These are phyloP conservation scores for Drosophila willistoni DNA, from an alignment of 1,140 invertebrate species.

Conservation along the genomic window DNA sequence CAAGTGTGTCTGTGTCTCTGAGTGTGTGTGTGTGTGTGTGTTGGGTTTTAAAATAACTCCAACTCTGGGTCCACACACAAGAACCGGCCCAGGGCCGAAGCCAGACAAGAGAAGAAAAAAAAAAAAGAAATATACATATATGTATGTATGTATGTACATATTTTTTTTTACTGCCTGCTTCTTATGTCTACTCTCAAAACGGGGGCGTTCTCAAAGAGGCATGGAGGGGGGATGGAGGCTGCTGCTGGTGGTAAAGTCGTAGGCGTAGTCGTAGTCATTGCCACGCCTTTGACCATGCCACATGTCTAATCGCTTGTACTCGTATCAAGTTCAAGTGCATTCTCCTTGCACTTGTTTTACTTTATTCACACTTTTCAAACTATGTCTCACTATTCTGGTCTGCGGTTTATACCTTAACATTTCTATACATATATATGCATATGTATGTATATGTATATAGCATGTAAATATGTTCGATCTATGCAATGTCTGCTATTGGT, in stretches of 20 bases:
- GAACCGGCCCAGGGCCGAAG: conserved; percentile 67
- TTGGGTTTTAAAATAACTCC: conserved; percentile 65
- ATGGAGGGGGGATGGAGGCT: background rate
- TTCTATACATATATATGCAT: background rate
- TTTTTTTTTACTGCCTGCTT: conserved; percentile 20
- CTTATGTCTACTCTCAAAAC: conserved; percentile 16
- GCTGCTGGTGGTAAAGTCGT: background rate
- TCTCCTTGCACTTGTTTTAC: conserved; percentile 45
- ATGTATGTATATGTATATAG: background rate
- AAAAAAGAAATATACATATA: conserved; percentile 22
- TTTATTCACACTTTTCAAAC: conserved; percentile 14
- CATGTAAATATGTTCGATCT: background rate
- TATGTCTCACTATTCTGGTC: background rate
- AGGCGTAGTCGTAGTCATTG: conserved; percentile 7
- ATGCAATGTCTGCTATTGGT: background rate
- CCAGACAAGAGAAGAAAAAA: conserved; percentile 23
- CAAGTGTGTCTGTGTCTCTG: conserved; percentile 25
- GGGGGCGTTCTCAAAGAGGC: conserved; percentile 13
- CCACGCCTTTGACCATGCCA: conserved; percentile 22
- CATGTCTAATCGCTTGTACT: conserved; percentile 6
- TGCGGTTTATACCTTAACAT: conserved; percentile 36
- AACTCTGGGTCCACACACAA: conserved; percentile 55
- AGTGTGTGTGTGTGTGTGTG: conserved; percentile 35
- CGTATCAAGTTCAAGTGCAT: conserved; percentile 70
- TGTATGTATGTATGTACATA: background rate